Base-by-base conservation (phyloP, 2,888 invertebrate species). In the Steinernema scapterisci region DNA sequence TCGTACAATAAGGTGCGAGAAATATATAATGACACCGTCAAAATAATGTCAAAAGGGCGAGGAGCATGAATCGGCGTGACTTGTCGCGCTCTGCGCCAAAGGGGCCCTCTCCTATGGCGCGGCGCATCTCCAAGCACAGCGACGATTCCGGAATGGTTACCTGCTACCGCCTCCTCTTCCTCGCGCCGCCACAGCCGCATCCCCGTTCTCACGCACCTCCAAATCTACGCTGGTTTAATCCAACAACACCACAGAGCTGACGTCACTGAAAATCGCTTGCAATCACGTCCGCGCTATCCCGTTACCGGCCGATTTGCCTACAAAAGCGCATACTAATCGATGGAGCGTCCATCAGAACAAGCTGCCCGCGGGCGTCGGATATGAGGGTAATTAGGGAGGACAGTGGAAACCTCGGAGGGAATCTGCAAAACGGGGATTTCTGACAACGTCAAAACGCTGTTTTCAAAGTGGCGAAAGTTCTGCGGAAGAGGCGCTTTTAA, bases 271-370 rank as follows among this genome's bases (percentile, higher is more conserved):
- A 63, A 63, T 63, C 63, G 63, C 63, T 63, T 63, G 31, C 63
- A 63, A 63, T 63, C 63, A 31, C 63, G 11, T 13, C 25, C 52
- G 31, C 63, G 63, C 31, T 19, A 31, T 63, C 63, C 63, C 63
- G 63, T 63, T 63, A 63, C 63, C 21, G 38, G 52, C 52, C 63
- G 63, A 63, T 63, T 63, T 63, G 63, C 31, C 31, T 63, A 63
- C 63, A 63, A 63, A 63, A 63, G 63, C 63, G 63, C 63, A 38
- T 38, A 38, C 25, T 31, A 63, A 63, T 63, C 63, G 63, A 31
- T 31, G 31, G 3, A 27, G 48, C 16, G 48, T 48, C n/a, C 48
- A 48, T 16, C 38, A 38, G 38, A 38, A 38, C 38, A 38, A 38
- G 38, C 38, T 38, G 38, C 38, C 38, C 38, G 38, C 38, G 38